These are phyloP conservation scores for Laupala kohalensis DNA, from an alignment of 1,140 invertebrate species.

Conservation along the genomic window DNA sequence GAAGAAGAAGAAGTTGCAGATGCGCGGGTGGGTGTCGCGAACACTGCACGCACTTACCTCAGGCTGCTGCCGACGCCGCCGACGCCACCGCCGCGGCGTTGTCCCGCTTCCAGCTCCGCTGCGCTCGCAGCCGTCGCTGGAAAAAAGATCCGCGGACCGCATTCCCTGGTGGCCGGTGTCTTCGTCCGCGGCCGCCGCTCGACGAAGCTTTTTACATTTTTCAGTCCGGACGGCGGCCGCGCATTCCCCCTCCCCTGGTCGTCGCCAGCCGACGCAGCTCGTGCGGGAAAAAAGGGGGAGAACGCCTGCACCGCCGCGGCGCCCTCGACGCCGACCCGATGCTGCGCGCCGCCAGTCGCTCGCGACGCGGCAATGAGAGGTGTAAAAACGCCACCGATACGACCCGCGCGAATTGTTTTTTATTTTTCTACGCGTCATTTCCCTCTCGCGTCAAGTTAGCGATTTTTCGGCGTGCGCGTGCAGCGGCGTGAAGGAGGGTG, in stretches of 20 bases:
- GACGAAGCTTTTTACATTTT: slow-evolving; percentile 8
- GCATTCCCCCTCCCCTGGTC: slow-evolving; percentile 2
- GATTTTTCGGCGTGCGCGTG: slow-evolving; percentile 1
- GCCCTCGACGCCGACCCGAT: no score
- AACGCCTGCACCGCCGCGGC: not conserved
- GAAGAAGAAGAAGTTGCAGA: no score
- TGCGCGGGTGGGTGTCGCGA: no score
- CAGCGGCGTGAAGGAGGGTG: not conserved
- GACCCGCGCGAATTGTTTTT: not conserved
- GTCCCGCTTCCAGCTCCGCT: no score
- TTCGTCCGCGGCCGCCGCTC: not conserved
- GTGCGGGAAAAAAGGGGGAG: not conserved
- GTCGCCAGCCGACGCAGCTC: not conserved
- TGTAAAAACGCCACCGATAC: slow-evolving; percentile 8
- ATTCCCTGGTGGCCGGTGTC: slow-evolving; percentile 7
- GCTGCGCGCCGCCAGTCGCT: not conserved
- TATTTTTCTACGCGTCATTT: not conserved
- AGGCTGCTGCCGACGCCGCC: no score
- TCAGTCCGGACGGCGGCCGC: not conserved
- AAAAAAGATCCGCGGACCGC: not conserved
- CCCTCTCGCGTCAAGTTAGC: not conserved
- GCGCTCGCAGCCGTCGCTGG: no score
- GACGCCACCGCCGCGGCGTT: no score
- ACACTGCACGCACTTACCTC: no score
- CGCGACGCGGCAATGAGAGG: not conserved